phyloP scores from a whole-genome alignment of 2,797 vertebrate species.

The Decapterus maruadsi region DNA sequence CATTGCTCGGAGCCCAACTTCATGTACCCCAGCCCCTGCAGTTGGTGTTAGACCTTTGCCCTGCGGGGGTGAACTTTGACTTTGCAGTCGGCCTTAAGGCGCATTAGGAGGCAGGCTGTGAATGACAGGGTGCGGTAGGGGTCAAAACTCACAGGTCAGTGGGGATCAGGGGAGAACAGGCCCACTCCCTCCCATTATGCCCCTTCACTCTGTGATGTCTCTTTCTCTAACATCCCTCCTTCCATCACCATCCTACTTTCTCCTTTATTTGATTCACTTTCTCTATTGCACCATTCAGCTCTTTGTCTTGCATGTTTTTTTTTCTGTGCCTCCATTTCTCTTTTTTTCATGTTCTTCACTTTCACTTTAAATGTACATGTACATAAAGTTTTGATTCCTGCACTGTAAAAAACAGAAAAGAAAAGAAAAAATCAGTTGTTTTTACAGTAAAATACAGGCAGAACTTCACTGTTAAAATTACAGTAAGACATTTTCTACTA shows the following conservation, averaged over 20 bases:
- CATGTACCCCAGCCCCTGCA: conserved; percentile 9
- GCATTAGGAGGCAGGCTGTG: conserved; percentile 55
- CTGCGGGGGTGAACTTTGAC: conserved; percentile 60
- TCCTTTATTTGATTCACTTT: neutral
- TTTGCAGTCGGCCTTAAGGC: conserved; percentile 52
- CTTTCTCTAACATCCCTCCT: conserved; percentile 5
- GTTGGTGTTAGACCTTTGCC: conserved; percentile 51
- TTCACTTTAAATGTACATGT: neutral
- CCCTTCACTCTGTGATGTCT: neutral
- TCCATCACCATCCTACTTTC: neutral
- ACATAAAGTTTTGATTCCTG: too few relatives aligned
- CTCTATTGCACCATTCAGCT: neutral
- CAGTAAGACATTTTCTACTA: too few relatives aligned
- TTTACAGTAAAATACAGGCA: too few relatives aligned
- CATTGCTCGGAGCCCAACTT: conserved; percentile 14
- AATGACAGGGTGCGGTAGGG: conserved; percentile 65
- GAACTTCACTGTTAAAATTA: too few relatives aligned
- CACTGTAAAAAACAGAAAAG: too few relatives aligned
- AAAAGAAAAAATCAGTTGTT: too few relatives aligned
- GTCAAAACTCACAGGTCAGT: conserved; percentile 70
- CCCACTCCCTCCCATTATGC: conserved; percentile 46
- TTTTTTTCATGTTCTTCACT: neutral
- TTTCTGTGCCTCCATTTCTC: neutral
- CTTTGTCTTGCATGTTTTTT: neutral
- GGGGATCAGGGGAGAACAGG: conserved; percentile 27